Percentiles rank a stretch among this genome's conserved stretches.
These are phyloP conservation scores for Taphrorychus bicolor DNA, from an alignment of 2,888 invertebrate genomes.

Conservation along the genomic window DNA sequence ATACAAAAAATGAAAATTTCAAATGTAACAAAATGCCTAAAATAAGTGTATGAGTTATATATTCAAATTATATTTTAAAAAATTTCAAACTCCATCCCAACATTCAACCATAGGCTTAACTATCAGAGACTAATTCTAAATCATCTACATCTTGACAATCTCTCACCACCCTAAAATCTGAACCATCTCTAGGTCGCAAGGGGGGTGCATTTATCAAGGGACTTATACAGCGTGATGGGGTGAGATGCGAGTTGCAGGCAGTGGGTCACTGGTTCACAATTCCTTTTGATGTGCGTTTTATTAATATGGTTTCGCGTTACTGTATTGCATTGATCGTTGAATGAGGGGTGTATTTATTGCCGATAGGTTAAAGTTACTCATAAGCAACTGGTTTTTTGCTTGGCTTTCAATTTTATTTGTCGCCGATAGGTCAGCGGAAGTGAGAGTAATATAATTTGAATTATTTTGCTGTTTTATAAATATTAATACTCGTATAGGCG, in stretches of 20 bases:
- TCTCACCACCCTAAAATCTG: constrained; percentile 2
- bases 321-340: background rate
- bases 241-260: constrained; percentile 22
- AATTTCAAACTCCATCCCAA: too few species aligned
- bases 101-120: too few species aligned
- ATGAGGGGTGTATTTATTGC: background rate
- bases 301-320: constrained; percentile 16
- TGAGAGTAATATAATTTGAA: background rate
- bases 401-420: too few species aligned
- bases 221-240: constrained; percentile 29
- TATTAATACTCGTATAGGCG: background rate
- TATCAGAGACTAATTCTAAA: too few species aligned
- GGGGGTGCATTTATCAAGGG: constrained; percentile 45
- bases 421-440: background rate
- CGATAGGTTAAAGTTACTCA: background rate
- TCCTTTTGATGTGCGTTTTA: constrained; percentile 23
- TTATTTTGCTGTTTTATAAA: background rate
- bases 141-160: background rate
- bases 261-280: constrained; percentile 32
- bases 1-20: too few species aligned
- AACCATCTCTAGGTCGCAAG: constrained; percentile 29
- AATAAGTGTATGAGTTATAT: too few species aligned
- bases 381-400: too few species aligned
- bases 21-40: too few species aligned
- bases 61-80: too few species aligned